Conservation (phyloP, 2,797 vertebrate species). For the Lycodopsis pacificus region DNA sequence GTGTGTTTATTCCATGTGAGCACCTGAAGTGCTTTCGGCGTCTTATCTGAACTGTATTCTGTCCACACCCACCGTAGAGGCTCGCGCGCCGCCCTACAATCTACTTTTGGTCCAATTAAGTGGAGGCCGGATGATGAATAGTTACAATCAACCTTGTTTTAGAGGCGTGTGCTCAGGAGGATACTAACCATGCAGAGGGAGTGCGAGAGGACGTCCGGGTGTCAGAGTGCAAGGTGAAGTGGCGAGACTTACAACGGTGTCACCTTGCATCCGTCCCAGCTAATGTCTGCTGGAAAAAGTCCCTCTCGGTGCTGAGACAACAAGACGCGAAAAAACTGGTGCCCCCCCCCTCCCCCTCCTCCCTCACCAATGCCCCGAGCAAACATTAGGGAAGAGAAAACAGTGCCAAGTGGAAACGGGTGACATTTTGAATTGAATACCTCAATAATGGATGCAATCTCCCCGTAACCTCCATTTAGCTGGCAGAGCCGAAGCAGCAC, state of each 20-base stretch:
- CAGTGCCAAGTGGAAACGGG: constrained; percentile 79
- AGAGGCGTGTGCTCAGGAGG: constrained; percentile 82
- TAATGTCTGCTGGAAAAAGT: constrained; percentile 65
- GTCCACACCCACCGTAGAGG: constrained; percentile 75
- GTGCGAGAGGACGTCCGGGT: constrained; percentile 55
- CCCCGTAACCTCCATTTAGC: constrained; percentile 84
- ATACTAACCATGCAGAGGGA: constrained; percentile 73
- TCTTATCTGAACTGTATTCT: constrained; percentile 56
- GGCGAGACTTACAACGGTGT: constrained; percentile 75
- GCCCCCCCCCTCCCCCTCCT: not conserved
- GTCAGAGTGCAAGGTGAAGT: constrained; percentile 82
- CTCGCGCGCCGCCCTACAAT: constrained; percentile 58
- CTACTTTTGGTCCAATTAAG: constrained; percentile 75
- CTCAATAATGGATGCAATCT: constrained; percentile 85
- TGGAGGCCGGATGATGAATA: constrained; percentile 85
- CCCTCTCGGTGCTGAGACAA: constrained; percentile 64
- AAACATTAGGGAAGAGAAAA: constrained; percentile 79
- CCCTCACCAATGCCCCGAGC: constrained; percentile 55
- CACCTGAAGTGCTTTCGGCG: constrained; percentile 58
- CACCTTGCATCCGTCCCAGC: constrained; percentile 80
- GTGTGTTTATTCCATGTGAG: constrained; percentile 76
- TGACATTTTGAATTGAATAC: constrained; percentile 87
- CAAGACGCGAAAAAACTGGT: constrained; percentile 47
- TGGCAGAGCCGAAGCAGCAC: constrained; percentile 70
- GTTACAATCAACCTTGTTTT: constrained; percentile 87